Base-by-base conservation (phyloP, 2,113 vertebrate species). In the Ochotona princeps region DNA sequence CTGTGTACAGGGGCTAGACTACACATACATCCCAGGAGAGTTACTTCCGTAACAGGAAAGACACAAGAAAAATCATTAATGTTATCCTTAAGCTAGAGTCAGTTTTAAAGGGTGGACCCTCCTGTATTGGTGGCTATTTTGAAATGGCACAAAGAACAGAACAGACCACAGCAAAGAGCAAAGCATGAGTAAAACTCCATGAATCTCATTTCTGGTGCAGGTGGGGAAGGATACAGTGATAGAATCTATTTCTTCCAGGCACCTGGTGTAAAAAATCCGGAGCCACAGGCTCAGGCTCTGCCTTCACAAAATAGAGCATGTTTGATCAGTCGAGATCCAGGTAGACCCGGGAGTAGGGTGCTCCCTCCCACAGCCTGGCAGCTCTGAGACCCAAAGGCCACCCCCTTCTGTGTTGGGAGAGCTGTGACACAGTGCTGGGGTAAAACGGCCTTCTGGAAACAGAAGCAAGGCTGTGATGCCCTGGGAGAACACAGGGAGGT, bases 41-140 rank as follows among this genome's bases (percentile, higher is more conserved):
- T 32, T 82, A 32, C 13, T 35, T 76, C 30, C 35, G 8, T 47
- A 90, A 84, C 11, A 92, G 30, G 28, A 93, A 79, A 76, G 82
- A 82, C 75, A 86, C 35, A 38, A 67, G 26, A 23, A 90, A 83
- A 91, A 91, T 74, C 21, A 84, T 25, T 79, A 74, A 81, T 67
- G 74, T 4, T 85, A 23, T 90, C 47, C 10, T 30, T 72, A 73
- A 51, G 20, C 26, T 44, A 82, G 76, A 49, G 21, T 14, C 86
- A 44, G 66, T 80, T 92, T 86, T 88, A 74, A 93, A 78, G 7
- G 63, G 5, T 11, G 87, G 7, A 20, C 70, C 63, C 76, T 81
- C 20, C 75, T 47, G 81, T 63, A 20, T 73, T 72, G 14, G 32
- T 74, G 70, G 14, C 54, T 66, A 80, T 67, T 87, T 91, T 93